A percentile compares a stretch with the other conserved stretches of the same genome.
These are phyloP conservation scores for Poliocrania exsul DNA, from an alignment of 2,797 vertebrate genomes.

Conservation along the genomic window DNA sequence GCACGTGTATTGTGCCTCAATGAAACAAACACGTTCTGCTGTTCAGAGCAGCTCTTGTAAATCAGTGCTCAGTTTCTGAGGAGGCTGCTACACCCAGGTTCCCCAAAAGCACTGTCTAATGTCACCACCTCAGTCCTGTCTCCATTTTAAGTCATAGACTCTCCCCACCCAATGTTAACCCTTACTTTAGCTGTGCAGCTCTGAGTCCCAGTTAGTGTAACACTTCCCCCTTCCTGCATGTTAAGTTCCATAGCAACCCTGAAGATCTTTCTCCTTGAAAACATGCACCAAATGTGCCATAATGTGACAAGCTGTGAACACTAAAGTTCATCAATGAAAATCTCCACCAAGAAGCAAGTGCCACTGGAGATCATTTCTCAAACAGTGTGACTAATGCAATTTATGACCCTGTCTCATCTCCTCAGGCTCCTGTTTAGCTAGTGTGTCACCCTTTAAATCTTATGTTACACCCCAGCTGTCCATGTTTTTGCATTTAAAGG, in stretches of 20 bases:
- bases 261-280: neutral
- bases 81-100: neutral
- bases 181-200: neutral
- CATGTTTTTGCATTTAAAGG: constrained; percentile 67
- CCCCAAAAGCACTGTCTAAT: neutral
- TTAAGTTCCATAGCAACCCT: neutral
- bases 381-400: constrained; percentile 45
- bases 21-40: neutral
- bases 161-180: neutral
- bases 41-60: neutral
- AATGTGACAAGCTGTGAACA: neutral
- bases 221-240: rapidly evolving
- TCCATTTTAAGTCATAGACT: neutral
- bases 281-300: rapidly evolving
- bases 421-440: constrained; percentile 60
- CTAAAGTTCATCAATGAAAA: neutral
- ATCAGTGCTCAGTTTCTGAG: neutral
- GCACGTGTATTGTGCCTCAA: neutral
- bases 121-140: neutral
- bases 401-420: constrained; percentile 56
- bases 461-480: constrained; percentile 75
- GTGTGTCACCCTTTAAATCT: constrained; percentile 66
- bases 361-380: constrained; percentile 35
- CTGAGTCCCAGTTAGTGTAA: rapidly evolving
- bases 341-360: neutral